phyloP scores from a whole-genome alignment of 2,113 vertebrate species.

The Pelecanoides urinatrix region DNA sequence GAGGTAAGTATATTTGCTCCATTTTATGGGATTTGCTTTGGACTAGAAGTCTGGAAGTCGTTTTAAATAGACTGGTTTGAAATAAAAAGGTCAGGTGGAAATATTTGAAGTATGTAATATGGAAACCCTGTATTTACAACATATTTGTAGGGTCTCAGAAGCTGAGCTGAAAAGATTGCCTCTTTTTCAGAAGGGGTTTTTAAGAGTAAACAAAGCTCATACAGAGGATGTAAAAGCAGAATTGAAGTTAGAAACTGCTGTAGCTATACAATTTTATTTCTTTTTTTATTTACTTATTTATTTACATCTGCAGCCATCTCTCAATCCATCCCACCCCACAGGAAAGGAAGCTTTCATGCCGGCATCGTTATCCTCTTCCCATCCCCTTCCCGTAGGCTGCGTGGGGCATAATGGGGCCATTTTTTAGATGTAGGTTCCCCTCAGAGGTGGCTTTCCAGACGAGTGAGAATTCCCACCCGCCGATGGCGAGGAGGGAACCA shows the following conservation, averaged over 20 bases:
- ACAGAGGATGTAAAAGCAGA: not conserved
- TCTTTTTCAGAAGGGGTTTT: not conserved
- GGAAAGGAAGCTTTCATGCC: not conserved
- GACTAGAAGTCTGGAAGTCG: conserved; percentile 10
- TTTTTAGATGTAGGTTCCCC: not conserved
- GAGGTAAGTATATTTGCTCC: conserved; percentile 48
- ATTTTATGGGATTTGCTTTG: conserved; percentile 44
- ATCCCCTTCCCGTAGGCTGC: not conserved
- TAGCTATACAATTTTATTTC: not conserved
- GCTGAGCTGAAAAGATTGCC: not conserved
- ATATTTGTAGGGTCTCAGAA: not conserved
- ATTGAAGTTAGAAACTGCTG: not conserved
- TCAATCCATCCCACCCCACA: not conserved
- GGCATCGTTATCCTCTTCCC: not conserved
- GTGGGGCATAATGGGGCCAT: not conserved
- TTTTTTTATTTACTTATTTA: not conserved
- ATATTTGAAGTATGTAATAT: not conserved
- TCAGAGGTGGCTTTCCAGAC: not conserved
- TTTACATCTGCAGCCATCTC: not conserved
- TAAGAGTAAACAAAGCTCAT: not conserved
- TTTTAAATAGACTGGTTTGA: conserved; percentile 46
- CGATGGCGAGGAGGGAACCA: fast-evolving
- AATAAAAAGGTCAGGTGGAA: conserved; percentile 36
- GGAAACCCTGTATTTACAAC: not conserved
- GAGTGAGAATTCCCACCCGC: not conserved